Conservation (phyloP, 2,113 vertebrate species). For the Glaucomys volans region DNA sequence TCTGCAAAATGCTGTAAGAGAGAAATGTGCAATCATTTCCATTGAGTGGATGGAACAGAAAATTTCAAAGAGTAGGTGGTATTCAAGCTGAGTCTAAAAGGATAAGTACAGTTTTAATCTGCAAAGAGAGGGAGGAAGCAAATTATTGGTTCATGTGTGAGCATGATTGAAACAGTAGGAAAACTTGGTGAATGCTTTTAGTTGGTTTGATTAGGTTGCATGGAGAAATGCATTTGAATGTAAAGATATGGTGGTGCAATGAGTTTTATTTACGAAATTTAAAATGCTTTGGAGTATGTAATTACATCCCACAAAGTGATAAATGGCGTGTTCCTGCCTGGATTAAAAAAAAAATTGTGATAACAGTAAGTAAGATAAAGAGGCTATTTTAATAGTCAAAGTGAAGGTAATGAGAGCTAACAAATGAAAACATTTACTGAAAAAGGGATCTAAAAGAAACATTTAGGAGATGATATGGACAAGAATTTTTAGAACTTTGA, state of each 20-base stretch:
- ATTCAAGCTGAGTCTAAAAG: not conserved
- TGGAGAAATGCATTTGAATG: not conserved
- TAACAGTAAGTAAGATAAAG: not conserved
- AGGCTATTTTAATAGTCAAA: not conserved
- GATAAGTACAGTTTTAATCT: not conserved
- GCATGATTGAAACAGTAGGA: not conserved
- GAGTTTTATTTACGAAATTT: not conserved
- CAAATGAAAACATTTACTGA: conserved; percentile 23
- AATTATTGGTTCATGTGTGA: not conserved
- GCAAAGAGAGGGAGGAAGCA: not conserved
- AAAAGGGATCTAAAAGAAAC: not conserved
- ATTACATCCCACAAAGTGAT: not conserved
- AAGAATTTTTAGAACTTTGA: not conserved
- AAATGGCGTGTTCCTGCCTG: not conserved
- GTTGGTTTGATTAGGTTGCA: not conserved
- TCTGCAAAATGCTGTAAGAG: not conserved
- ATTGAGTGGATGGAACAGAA: not conserved
- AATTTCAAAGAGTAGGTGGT: not conserved
- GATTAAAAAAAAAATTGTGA: not conserved
- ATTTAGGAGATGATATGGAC: not conserved
- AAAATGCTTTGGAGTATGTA: not conserved
- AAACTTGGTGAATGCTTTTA: not conserved
- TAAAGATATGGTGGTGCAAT: not conserved
- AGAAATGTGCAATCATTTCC: not conserved
- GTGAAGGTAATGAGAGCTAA: not conserved